These are phyloP conservation scores for Caranx ignobilis DNA, from an alignment of 2,113 vertebrate species.

Conservation along the genomic window DNA sequence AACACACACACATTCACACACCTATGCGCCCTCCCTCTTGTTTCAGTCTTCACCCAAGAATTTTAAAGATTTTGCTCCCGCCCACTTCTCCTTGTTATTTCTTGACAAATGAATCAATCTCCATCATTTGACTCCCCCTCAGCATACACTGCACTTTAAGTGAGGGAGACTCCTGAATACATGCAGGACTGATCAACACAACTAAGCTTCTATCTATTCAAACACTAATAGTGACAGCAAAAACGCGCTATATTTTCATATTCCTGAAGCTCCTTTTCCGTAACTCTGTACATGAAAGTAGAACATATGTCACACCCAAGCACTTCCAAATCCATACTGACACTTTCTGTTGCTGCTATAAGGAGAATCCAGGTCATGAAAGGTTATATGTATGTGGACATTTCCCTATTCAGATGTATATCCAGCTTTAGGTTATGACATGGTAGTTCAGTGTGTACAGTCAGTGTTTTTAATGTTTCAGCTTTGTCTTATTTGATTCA, in stretches of 20 bases:
- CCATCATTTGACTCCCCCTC: not conserved
- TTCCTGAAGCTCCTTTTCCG: not conserved
- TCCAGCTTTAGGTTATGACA: slow-evolving; percentile 8
- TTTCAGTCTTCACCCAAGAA: not conserved
- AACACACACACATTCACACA: slow-evolving; percentile 21
- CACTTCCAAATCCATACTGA: not conserved
- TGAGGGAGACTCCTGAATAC: not conserved
- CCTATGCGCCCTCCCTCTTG: slow-evolving; percentile 24
- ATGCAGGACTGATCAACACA: not conserved
- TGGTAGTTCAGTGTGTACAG: not conserved
- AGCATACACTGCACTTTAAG: not conserved
- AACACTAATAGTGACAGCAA: not conserved
- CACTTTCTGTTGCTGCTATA: slow-evolving; percentile 15
- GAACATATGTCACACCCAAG: not conserved
- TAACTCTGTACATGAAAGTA: not conserved
- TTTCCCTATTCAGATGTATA: not conserved
- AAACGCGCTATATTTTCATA: not conserved
- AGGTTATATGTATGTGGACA: not conserved
- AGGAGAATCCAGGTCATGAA: slow-evolving; percentile 4
- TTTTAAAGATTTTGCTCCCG: slow-evolving; percentile 19
- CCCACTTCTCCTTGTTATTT: not conserved
- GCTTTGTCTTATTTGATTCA: not conserved
- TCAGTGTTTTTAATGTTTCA: not conserved
- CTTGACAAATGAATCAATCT: not conserved
- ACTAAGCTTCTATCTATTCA: not conserved